phyloP scores from a whole-genome alignment of 2,888 invertebrate species.

The Tromatobia lineatoria region DNA sequence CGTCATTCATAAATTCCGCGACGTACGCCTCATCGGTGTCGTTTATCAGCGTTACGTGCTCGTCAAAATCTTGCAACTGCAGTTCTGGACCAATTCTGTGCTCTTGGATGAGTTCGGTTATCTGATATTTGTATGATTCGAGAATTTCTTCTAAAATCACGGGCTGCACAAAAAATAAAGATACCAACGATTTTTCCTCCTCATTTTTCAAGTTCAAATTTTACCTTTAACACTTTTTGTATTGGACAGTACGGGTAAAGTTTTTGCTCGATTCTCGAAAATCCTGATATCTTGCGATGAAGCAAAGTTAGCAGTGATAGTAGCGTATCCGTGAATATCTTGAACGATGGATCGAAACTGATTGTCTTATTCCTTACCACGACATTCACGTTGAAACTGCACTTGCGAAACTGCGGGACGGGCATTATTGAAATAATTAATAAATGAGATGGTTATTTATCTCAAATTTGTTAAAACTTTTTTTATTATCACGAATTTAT shows the following conservation, averaged over 20 bases:
- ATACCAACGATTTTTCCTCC: slow-evolving; percentile 10
- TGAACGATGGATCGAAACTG: slow-evolving; percentile 91
- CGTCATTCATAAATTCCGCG: slow-evolving; percentile 89
- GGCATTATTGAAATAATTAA: slow-evolving; percentile 39
- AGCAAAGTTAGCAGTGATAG: slow-evolving; percentile 91
- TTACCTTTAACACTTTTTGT: slow-evolving; percentile 72
- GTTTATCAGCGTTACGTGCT: slow-evolving; percentile 91
- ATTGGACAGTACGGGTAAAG: slow-evolving; percentile 88
- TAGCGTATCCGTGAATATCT: slow-evolving; percentile 90
- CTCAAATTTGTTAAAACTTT: background rate
- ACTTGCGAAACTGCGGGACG: slow-evolving; percentile 88
- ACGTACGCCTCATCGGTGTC: slow-evolving; percentile 87
- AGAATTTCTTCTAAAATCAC: slow-evolving; percentile 91
- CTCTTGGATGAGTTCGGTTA: slow-evolving; percentile 89
- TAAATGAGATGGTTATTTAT: background rate
- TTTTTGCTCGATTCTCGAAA: slow-evolving; percentile 93
- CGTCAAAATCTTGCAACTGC: slow-evolving; percentile 92
- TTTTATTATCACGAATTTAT: too few relatives aligned
- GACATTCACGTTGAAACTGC: slow-evolving; percentile 90
- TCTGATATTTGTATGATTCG: slow-evolving; percentile 87
- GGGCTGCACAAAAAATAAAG: slow-evolving; percentile 88
- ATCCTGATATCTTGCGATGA: slow-evolving; percentile 89
- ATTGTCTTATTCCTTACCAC: slow-evolving; percentile 88
- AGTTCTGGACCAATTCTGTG: slow-evolving; percentile 91
- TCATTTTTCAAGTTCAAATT: background rate